Percentiles rank a stretch among this genome's conserved stretches.
Evolutionary conservation across 30 jellyfish, hydroid and myxozoan genomes (phyloP).

Genomic region (Turritopsis dohrnii): DNA sequence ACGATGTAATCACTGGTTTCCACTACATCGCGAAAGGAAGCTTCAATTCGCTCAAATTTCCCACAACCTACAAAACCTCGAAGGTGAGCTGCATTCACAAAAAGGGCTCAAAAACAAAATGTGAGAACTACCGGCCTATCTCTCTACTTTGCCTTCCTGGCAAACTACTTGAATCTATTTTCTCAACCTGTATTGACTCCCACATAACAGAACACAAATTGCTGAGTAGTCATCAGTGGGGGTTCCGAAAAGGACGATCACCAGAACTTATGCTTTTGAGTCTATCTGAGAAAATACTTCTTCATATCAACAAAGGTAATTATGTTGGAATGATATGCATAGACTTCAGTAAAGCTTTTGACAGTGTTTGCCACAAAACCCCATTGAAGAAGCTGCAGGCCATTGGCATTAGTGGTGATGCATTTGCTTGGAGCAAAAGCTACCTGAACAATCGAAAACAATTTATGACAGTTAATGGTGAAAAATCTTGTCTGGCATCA

Average conservation of each 20-base stretch:
- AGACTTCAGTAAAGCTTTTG: not conserved
- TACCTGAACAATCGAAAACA: not conserved
- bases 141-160: not conserved
- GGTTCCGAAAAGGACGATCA: not conserved
- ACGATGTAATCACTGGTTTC: not conserved
- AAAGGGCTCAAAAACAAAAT: not conserved
- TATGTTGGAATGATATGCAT: not conserved
- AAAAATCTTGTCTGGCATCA: no score
- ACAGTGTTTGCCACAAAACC: not conserved
- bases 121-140: constrained; percentile 9
- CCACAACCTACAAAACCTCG: not conserved
- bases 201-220: not conserved
- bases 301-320: no score
- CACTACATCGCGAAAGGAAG: not conserved
- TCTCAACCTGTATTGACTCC: not conserved
- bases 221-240: not conserved
- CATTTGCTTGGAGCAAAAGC: not conserved
- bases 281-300: no score
- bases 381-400: not conserved
- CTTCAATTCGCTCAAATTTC: not conserved
- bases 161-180: not conserved
- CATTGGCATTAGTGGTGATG: not conserved
- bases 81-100: not conserved
- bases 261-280: not conserved
- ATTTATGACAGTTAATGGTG: no score